Conservation (phyloP, 2,888 invertebrate genomes). For the Tolmerus cingulatus region DNA sequence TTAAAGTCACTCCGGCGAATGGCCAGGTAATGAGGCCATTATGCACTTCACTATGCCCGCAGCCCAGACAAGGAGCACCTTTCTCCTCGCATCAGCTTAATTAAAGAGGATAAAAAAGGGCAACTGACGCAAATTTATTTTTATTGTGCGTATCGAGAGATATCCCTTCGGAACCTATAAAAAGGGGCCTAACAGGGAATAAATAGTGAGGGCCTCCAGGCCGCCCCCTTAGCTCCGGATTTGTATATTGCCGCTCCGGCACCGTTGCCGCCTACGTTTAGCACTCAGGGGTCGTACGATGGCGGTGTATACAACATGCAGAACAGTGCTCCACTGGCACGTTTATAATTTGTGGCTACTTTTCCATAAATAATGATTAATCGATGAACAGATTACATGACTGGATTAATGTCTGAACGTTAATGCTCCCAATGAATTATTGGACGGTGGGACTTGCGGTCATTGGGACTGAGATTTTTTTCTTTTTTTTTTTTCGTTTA, state of each 20-base stretch:
- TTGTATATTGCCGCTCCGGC: not conserved
- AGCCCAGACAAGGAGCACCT: not conserved
- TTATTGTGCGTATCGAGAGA: constrained; percentile 13
- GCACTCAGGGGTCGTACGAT: not conserved
- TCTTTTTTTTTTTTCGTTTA: not conserved
- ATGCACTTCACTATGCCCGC: not conserved
- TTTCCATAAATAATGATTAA: constrained; percentile 46
- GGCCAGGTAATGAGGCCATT: not conserved
- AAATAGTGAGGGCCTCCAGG: not conserved
- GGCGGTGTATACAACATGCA: not conserved
- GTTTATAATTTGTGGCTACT: constrained; percentile 43
- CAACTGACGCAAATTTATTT: constrained; percentile 37
- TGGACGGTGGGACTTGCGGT: not conserved
- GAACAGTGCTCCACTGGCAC: constrained; percentile 6
- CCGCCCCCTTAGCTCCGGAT: not conserved
- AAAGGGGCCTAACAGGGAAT: not conserved
- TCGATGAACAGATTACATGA: constrained; percentile 45
- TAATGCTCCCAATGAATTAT: constrained; percentile 36
- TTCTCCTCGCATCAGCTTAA: not conserved
- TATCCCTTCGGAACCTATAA: not conserved
- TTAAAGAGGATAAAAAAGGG: constrained; percentile 31
- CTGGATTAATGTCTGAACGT: constrained; percentile 44
- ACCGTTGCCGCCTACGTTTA: not conserved
- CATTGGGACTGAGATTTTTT: not conserved
- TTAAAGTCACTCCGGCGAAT: not conserved